These are phyloP conservation scores for Callithrix jacchus DNA, from an alignment of 2,113 vertebrate genomes.

Conservation along the genomic window DNA sequence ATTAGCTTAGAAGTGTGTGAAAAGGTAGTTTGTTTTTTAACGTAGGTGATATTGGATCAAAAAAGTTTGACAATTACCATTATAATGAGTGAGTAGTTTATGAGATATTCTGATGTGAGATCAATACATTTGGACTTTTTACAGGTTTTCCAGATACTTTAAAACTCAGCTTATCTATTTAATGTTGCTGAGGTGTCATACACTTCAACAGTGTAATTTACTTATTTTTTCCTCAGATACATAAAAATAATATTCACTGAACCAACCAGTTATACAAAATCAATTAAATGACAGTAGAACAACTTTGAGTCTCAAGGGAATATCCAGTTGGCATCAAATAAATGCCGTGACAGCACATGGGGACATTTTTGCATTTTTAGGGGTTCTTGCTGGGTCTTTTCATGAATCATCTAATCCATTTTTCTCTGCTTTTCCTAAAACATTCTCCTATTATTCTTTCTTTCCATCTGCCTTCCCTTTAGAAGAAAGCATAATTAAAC, in stretches of 20 bases:
- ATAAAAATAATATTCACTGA: background rate
- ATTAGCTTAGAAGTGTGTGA: background rate
- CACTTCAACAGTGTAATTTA: background rate
- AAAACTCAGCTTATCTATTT: background rate
- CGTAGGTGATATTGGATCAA: background rate
- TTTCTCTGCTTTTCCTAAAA: constrained; percentile 50
- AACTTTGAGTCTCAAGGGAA: background rate
- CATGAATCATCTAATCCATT: background rate
- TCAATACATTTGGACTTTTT: background rate
- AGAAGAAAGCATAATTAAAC: constrained; percentile 89
- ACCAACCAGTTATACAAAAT: background rate
- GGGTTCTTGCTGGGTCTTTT: constrained; percentile 1
- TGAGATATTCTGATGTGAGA: background rate
- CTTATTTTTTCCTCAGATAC: background rate
- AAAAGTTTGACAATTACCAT: background rate
- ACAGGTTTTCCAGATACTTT: background rate
- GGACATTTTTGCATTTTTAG: background rate
- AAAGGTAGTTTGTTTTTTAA: background rate
- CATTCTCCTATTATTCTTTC: constrained; percentile 31
- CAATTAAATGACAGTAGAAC: background rate
- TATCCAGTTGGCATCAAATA: too few relatives aligned
- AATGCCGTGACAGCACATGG: background rate
- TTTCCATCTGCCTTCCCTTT: constrained; percentile 72
- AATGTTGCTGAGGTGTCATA: background rate
- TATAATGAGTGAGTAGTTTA: background rate